Percentiles rank a stretch among this genome's conserved stretches.
Conservation (phyloP, 2,113 vertebrate species). For the Irena cyanogastra region DNA sequence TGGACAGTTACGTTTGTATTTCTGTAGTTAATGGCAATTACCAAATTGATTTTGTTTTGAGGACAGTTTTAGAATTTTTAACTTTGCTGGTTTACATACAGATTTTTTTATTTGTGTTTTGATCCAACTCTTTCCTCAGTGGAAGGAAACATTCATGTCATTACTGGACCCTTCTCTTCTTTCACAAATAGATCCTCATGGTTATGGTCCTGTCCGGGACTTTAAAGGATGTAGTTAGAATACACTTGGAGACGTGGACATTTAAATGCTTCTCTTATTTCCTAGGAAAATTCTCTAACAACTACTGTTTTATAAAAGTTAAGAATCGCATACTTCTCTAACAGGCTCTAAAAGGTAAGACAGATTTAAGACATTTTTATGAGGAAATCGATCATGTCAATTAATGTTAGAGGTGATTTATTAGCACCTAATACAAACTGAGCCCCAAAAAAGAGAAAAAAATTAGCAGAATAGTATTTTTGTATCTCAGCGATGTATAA, state of each 20-base stretch:
- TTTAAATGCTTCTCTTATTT: neutral
- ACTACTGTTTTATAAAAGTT: neutral
- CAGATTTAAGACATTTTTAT: neutral
- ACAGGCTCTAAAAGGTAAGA: neutral
- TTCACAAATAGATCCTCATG: neutral
- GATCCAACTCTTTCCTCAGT: neutral
- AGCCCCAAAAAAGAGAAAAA: neutral
- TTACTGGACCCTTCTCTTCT: neutral
- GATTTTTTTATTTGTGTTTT: neutral
- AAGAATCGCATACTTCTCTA: neutral
- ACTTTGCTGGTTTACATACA: neutral
- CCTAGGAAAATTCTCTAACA: neutral
- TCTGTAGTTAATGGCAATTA: neutral
- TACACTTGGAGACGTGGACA: neutral
- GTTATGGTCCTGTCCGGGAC: neutral
- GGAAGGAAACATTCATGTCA: neutral
- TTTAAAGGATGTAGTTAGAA: neutral
- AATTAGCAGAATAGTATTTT: neutral
- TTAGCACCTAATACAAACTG: neutral
- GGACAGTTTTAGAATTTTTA: neutral
- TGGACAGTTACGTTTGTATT: neutral
- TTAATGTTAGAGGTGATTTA: neutral
- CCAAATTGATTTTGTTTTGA: neutral
- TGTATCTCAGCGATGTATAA: neutral
- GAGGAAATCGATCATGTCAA: neutral